Evolutionary conservation across 2,113 vertebrate genomes (phyloP).

Genomic region (Recurvirostra avosetta): DNA sequence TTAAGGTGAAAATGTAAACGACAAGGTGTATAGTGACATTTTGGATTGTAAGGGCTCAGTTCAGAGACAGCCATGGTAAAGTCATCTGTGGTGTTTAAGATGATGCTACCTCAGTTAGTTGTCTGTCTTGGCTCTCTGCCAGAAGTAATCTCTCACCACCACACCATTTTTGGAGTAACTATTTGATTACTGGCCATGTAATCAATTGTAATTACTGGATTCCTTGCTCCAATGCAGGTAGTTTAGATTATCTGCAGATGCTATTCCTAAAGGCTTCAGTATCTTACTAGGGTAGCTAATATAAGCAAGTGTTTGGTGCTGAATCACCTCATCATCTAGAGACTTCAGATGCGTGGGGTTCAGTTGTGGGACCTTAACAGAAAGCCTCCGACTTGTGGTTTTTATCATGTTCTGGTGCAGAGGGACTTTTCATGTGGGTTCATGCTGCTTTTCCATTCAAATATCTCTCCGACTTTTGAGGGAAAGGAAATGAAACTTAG

Average conservation of each 20-base stretch:
- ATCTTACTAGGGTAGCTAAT: background rate
- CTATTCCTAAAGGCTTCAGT: background rate
- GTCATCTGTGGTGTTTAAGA: background rate
- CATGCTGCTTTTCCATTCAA: background rate
- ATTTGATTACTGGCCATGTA: background rate
- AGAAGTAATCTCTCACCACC: background rate
- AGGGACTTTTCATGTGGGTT: background rate
- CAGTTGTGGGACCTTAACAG: background rate
- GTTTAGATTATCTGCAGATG: background rate
- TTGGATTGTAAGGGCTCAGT: background rate
- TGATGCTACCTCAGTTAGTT: background rate
- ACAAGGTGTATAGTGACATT: background rate
- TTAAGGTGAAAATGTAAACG: background rate
- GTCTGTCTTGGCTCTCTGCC: background rate
- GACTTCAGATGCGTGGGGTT: background rate
- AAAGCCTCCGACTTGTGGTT: background rate
- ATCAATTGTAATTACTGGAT: background rate
- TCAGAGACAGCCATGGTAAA: background rate
- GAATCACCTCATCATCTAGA: background rate
- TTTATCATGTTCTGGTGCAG: background rate
- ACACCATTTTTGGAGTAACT: background rate
- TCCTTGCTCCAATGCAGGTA: background rate
- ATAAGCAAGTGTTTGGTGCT: background rate
- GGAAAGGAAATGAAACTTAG: background rate
- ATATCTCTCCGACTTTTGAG: background rate